A percentile compares a stretch with the other conserved stretches of the same genome.
phyloP scores from a whole-genome alignment of 2,113 vertebrate genomes.

The Gasterosteus aculeatus region DNA sequence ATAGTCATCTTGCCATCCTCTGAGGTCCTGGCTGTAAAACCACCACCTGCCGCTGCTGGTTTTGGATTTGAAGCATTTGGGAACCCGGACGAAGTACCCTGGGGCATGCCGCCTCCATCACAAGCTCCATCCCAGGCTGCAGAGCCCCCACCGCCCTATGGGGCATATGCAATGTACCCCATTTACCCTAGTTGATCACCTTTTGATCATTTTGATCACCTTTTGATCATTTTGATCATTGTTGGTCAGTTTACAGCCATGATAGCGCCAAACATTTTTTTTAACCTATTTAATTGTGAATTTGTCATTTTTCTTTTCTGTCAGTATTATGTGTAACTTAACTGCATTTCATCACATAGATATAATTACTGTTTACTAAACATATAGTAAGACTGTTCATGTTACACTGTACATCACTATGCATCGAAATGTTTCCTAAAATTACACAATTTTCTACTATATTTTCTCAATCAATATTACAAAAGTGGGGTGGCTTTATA shows the following conservation, averaged over 20 bases:
- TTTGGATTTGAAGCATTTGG: conserved; percentile 27
- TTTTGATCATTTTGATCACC: not conserved
- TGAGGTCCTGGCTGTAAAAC: not conserved
- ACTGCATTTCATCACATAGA: not conserved
- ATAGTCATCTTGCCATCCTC: conserved; percentile 55
- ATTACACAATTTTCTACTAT: not conserved
- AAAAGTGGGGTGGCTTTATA: not conserved
- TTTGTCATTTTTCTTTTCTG: not conserved
- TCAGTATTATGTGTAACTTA: not conserved
- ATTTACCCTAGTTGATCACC: no score
- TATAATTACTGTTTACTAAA: not conserved
- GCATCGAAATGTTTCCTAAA: not conserved
- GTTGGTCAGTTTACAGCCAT: not conserved
- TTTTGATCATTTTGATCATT: not conserved
- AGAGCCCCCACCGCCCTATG: conserved; percentile 57
- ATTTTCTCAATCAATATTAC: not conserved
- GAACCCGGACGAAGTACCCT: not conserved
- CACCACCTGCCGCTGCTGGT: not conserved
- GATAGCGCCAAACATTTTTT: not conserved
- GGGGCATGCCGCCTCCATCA: conserved; percentile 1
- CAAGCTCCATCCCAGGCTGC: not conserved
- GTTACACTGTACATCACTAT: not conserved
- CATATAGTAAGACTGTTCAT: not conserved
- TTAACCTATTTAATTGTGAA: not conserved
- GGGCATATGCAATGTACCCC: conserved; percentile 22